These are phyloP conservation scores for Ectemnius lituratus DNA, from an alignment of 2,888 invertebrate genomes.

Conservation along the genomic window DNA sequence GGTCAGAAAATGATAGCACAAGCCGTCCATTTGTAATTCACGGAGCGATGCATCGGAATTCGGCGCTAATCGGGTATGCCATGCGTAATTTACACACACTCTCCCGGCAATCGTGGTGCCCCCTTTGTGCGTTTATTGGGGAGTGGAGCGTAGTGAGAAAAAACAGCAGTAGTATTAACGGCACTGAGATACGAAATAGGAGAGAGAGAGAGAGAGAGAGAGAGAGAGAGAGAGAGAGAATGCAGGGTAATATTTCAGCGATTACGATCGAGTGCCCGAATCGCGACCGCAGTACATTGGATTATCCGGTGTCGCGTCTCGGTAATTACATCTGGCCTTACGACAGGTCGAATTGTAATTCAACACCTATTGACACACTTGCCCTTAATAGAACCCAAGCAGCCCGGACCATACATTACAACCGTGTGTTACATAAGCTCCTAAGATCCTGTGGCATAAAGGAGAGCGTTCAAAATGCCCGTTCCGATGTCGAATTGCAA, in stretches of 20 bases:
- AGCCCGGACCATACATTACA: not conserved
- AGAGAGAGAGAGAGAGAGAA: no score
- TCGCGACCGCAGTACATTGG: constrained; percentile 34
- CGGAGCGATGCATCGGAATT: constrained; percentile 15
- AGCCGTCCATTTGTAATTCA: constrained; percentile 37
- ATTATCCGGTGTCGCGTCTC: constrained; percentile 37
- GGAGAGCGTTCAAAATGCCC: constrained; percentile 19
- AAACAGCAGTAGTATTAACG: no score
- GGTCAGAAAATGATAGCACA: no score
- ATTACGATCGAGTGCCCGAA: constrained; percentile 34
- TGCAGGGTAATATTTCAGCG: not conserved
- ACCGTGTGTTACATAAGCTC: constrained; percentile 10
- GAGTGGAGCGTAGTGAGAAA: no score
- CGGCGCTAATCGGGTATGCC: constrained; percentile 3
- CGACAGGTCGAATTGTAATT: constrained; percentile 41
- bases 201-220: no score
- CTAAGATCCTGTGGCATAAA: constrained; percentile 11
- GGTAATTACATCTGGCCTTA: constrained; percentile 45
- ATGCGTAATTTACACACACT: no score
- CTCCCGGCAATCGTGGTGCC: no score
- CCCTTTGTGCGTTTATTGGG: no score
- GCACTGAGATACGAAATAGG: no score
- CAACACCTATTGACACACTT: constrained; percentile 49
- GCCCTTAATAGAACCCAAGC: constrained; percentile 42
- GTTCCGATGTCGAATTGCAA: constrained; percentile 27